Conservation (phyloP, 2,797 vertebrate genomes). For the Vespertilio murinus region DNA sequence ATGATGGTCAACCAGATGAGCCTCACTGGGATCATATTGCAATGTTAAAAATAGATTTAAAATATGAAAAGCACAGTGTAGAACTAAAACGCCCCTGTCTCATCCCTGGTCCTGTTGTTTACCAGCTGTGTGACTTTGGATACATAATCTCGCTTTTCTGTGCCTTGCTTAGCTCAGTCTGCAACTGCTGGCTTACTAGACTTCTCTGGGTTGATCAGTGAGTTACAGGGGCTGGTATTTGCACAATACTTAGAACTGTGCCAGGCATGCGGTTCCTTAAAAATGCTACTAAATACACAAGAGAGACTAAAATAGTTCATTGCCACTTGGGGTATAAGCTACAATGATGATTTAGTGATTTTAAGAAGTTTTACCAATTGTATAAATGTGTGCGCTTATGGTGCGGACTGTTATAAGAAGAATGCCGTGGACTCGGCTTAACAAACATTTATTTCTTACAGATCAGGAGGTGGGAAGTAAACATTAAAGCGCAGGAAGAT, state of each 20-base stretch:
- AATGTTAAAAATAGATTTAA: neutral
- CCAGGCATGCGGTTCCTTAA: neutral
- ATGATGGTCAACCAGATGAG: neutral
- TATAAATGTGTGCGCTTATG: neutral
- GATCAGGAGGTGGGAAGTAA: neutral
- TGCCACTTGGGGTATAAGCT: neutral
- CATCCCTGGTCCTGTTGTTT: neutral
- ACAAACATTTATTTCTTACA: neutral
- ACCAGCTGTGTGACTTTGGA: neutral
- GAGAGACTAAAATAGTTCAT: neutral
- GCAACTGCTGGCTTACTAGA: neutral
- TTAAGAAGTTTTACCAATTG: neutral
- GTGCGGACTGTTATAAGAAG: neutral
- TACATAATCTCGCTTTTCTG: neutral
- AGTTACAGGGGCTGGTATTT: neutral
- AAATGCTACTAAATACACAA: neutral
- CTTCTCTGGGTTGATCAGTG: neutral
- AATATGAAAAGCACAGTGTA: neutral
- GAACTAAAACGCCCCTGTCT: neutral
- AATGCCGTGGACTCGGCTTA: neutral
- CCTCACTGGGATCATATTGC: neutral
- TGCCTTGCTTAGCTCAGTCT: neutral
- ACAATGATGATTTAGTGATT: neutral
- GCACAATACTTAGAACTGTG: neutral
- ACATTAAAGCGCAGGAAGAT: neutral